Evolutionary conservation across 2,113 vertebrate species (phyloP), one percentile per base, ranked within the genome.

Genomic region (Heloderma charlesbogerti): DNA sequence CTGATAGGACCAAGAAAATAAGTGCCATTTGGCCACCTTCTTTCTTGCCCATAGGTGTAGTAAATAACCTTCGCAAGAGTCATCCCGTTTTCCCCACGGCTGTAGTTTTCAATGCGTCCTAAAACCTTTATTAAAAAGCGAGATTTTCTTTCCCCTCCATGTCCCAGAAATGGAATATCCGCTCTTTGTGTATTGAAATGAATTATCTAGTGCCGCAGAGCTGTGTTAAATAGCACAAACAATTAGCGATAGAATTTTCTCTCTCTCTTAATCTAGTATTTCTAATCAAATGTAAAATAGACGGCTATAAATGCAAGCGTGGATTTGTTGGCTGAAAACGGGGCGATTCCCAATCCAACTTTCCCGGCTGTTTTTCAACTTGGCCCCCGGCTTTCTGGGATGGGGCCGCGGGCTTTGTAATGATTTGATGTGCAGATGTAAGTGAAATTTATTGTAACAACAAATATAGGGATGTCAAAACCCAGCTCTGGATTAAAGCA

Each of bases 391-490:
- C 6, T 75, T 86, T 84, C 93, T 8, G 22, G 18, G 4, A 93
- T 1, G 3, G 89, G 94, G 80, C 90, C 89, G 27, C 63, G 51
- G 91, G 91, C 96, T 67, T 80, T 3, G 91, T 95, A 94, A 97
- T 97, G 94, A 97, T 97, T 96, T 97, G 97, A 97, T 98, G 96
- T 95, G 97, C 97, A 97, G 97, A 97, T 98, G 97, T 95, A 97
- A 97, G 97, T 97, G 97, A 97, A 96, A 98, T 98, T 98, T 98
- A 98, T 98, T 97, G 97, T 97, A 97, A 97, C 98, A 98, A 98
- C 98, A 98, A 98, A 98, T 98, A 98, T 97, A 98, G 97, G 97
- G 97, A 98, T 98, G 97, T 98, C 97, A 98, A 98, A 97, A 51
- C 97, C 97, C 96, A 97, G 91, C 96, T 97, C 97, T 96, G 97